Conservation (phyloP, 1,140 invertebrate species). For the Caerostris extrusa region DNA sequence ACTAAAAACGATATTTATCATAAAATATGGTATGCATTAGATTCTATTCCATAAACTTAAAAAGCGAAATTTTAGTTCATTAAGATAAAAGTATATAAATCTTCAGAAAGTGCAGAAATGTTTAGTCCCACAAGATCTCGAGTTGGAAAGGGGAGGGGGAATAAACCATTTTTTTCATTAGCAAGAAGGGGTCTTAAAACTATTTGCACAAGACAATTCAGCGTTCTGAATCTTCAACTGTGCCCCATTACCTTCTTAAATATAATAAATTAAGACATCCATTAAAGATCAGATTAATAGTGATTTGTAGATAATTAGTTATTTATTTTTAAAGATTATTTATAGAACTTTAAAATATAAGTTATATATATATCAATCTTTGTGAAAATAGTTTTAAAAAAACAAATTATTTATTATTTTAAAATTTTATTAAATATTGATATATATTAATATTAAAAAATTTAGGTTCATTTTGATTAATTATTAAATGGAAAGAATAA, state of each 20-base stretch:
- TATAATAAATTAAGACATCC: neutral
- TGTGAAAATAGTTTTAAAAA: too few species aligned
- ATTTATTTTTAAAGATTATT: too few species aligned
- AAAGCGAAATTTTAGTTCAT: neutral
- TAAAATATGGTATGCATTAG: neutral
- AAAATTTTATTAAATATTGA: too few species aligned
- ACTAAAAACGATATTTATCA: too few species aligned
- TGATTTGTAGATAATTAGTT: too few species aligned
- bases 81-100: slow-evolving; percentile 7
- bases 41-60: neutral
- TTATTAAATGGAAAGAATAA: too few species aligned
- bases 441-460: too few species aligned
- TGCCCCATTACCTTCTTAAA: slow-evolving; percentile 61
- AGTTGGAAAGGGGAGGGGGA: neutral
- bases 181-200: neutral
- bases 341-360: too few species aligned
- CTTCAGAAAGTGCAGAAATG: neutral
- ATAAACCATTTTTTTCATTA: slow-evolving; percentile 29
- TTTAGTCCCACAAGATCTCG: neutral
- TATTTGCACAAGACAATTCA: slow-evolving; percentile 32
- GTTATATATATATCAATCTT: too few species aligned
- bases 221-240: slow-evolving; percentile 16
- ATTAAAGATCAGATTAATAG: too few species aligned
- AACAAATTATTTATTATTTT: too few species aligned
- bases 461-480: too few species aligned